A percentile compares a stretch with the other conserved stretches of the same genome.
Conservation (phyloP, 2,888 invertebrate species). For the Rhagophthalmus giganteus region DNA sequence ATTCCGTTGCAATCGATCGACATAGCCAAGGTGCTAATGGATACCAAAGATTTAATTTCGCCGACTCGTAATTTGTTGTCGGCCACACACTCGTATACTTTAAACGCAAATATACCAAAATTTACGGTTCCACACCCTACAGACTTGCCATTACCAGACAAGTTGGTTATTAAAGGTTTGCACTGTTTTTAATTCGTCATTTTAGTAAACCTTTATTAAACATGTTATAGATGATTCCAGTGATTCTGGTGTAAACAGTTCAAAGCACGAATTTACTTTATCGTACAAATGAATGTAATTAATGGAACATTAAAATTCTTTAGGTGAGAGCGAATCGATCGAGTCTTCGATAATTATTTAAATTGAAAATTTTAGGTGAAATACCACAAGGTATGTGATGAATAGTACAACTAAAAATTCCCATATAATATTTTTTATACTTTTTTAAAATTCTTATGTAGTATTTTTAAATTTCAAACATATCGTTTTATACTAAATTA, state of each 20-base stretch:
- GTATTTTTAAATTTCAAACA: constrained; percentile 18
- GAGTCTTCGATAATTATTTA: no score
- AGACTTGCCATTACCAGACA: constrained; percentile 54
- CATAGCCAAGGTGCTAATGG: constrained; percentile 47
- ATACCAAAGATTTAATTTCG: constrained; percentile 48
- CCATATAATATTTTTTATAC: constrained; percentile 16
- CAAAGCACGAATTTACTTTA: constrained; percentile 19
- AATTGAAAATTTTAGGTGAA: constrained; percentile 9
- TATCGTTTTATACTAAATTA: constrained; percentile 10
- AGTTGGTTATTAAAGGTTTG: constrained; percentile 49
- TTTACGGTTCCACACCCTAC: constrained; percentile 50
- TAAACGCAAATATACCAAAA: constrained; percentile 36
- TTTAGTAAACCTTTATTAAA: no score
- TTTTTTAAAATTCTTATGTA: constrained; percentile 11
- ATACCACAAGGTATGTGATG: constrained; percentile 18
- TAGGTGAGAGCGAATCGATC: no score
- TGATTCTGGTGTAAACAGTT: constrained; percentile 48
- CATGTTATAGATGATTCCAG: constrained; percentile 44
- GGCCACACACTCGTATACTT: constrained; percentile 38
- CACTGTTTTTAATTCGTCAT: not conserved
- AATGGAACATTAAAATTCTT: constrained; percentile 5
- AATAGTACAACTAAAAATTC: constrained; percentile 22
- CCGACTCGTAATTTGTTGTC: constrained; percentile 47
- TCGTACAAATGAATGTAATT: constrained; percentile 7
- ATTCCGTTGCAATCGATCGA: constrained; percentile 49